Conservation (phyloP, 1,140 invertebrate genomes). For the Trachymyrmex septentrionalis region DNA sequence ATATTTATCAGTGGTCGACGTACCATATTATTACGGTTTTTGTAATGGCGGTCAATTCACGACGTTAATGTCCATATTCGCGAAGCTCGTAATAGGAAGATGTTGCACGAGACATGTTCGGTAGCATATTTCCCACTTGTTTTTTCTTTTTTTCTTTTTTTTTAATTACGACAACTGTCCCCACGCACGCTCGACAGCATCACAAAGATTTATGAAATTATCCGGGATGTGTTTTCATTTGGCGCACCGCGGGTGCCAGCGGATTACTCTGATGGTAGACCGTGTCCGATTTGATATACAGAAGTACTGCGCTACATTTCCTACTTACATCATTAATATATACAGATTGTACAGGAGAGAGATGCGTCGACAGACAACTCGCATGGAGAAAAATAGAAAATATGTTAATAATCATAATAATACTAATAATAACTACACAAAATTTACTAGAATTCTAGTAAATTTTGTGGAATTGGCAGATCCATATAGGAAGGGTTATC, state of each 20-base stretch:
- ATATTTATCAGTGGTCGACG: slow-evolving; percentile 59
- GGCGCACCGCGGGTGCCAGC: slow-evolving; percentile 11
- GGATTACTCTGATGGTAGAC: slow-evolving; percentile 6
- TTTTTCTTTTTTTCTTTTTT: background rate
- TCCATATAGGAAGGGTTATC: too few relatives aligned
- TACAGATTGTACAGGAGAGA: background rate
- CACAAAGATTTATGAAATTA: slow-evolving; percentile 53
- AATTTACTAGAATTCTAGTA: too few relatives aligned
- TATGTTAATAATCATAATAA: too few relatives aligned
- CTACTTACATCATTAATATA: slow-evolving; percentile 36
- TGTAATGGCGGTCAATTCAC: slow-evolving; percentile 47
- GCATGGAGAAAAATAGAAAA: background rate
- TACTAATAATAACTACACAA: too few relatives aligned
- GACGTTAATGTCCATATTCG: slow-evolving; percentile 30
- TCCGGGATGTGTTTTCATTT: slow-evolving; percentile 36
- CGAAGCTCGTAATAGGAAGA: slow-evolving; percentile 39
- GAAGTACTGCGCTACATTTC: background rate
- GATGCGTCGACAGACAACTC: background rate
- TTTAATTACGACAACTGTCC: slow-evolving; percentile 38
- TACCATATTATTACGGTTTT: slow-evolving; percentile 57
- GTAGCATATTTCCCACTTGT: background rate
- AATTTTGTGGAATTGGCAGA: too few relatives aligned
- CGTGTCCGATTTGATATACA: slow-evolving; percentile 48
- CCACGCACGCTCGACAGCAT: background rate
- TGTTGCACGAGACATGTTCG: background rate